Evolutionary conservation across 2,113 vertebrate species (phyloP), one percentile per base, ranked within the genome.

Genomic region (Scolopax mira): DNA sequence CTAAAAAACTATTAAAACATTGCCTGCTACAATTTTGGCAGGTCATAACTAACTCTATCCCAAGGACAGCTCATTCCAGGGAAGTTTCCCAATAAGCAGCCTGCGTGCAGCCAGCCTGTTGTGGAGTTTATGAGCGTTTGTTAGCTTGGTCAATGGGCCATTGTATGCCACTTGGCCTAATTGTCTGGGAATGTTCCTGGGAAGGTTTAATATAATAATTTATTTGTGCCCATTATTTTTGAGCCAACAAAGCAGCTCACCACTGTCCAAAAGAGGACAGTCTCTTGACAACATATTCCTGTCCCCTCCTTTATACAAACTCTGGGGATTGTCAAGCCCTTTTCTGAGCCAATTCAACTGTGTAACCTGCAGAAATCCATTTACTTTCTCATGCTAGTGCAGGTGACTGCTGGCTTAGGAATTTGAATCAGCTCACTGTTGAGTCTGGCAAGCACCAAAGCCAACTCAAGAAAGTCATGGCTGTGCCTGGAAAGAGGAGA

Each of bases 131-230:
- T 6, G 11, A 91, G 79, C 78, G 60, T 92, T 94, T 88, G 55
- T 85, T 92, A 94, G 51, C 35, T 66, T 39, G 27, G 46, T 92
- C 94, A 96, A 84, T 86, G 72, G 75, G 42, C 88, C 75, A 86
- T 55, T 90, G 41, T 88, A 51, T 90, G 46, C 88, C 90, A 97
- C 72, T 94, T 90, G 64, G 79, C 77, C 64, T 93, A 79, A 93
- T 51, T 94, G 88, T 83, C 82, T 85, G 37, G 72, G 94, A 97
- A 95, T 72, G 71, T 97, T 96, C 58, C 81, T 89, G 85, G 66
- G 74, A 91, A 90, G 79, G 62, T 82, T 93, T 90, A 92, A 93
- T 88, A 84, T 71, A 80, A 60, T 41, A 42, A 35, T 88, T 93
- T 92, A 83, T 94, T 92, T 93, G 65, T 89, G 42, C 23, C 84